Evolutionary conservation across 2,888 invertebrate species (phyloP).

Genomic region (Heliconius ethilla): DNA sequence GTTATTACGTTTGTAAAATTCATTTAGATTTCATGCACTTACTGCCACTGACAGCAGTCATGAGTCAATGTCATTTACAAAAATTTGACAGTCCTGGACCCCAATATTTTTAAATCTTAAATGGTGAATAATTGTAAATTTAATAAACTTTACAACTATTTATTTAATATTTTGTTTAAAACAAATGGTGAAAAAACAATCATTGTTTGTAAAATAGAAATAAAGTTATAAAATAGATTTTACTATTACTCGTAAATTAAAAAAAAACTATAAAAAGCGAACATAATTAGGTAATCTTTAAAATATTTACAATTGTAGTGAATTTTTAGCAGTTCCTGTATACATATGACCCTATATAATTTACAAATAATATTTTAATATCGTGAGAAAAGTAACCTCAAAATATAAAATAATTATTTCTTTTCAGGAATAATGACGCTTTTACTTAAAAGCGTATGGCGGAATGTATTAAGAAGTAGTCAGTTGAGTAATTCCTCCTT

Average conservation of each 20-base stretch:
- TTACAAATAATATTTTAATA: neutral
- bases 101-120: conserved; percentile 1
- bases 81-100: neutral
- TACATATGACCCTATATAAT: no score
- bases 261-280: neutral
- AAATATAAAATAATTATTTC: neutral
- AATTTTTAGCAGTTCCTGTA: neutral
- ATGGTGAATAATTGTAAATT: neutral
- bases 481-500: conserved; percentile 53
- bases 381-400: neutral
- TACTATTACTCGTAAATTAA: neutral
- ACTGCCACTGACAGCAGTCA: neutral
- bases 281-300: neutral
- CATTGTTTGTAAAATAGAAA: neutral
- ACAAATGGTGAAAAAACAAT: neutral
- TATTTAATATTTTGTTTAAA: neutral
- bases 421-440: conserved; percentile 48
- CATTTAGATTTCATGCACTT: neutral
- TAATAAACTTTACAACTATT: neutral
- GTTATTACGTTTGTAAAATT: neutral
- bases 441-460: conserved; percentile 50
- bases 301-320: neutral
- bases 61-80: neutral
- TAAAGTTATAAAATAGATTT: neutral
- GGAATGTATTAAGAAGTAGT: conserved; percentile 48